Evolutionary conservation across 92 coral and sea anemone genomes (phyloP), one percentile per base, ranked within the genome.

Genomic region (Phenganax marumi): DNA sequence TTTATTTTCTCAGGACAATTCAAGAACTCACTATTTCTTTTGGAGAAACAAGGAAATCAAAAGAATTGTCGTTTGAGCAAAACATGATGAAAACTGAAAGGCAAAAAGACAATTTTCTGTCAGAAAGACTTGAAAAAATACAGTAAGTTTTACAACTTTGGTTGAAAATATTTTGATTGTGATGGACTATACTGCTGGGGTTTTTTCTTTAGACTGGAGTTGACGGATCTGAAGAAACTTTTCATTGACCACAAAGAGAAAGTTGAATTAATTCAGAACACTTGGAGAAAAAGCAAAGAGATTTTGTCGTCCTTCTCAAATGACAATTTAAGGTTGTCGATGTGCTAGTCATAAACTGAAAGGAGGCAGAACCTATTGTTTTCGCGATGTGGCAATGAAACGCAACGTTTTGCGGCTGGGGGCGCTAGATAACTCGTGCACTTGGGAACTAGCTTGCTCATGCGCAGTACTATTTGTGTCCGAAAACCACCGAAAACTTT

Each of bases 11-110:
- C 52, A 78, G 83, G 52, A 78, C 83, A 49, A 63, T 78, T 21
- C 83, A 78, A 26, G 83, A 78, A 19, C 83, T 78, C 16, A 60
- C 73, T 2, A 24, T 78, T 12, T 78, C 83, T 9, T 72, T 78
- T 62, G 83, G 83, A 47, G 46, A 78, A 39, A 18, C 83, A n/a
- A 58, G 12, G 68, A 26, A 24, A n/a, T 50, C 22, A 61, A 77
- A 33, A 9, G 39, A 62, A 57, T 22, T 21, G 12, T 72, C 46
- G 10, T 60, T 56, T 22, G 81, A 48, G 23, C 8, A 26, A 56
- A 55, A 23, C 2, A 13, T 58, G 55, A 19, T n/a, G 10, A 18
- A 14, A 55, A 5, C 55, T 16, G 51, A 23, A 54, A 16, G 25
- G 8, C 8, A 10, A 60, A 43, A 77, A 18, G 53, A 43, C 1